Evolutionary conservation across 2,113 vertebrate species (phyloP).

Genomic region (Chlorodrepanis virens): DNA sequence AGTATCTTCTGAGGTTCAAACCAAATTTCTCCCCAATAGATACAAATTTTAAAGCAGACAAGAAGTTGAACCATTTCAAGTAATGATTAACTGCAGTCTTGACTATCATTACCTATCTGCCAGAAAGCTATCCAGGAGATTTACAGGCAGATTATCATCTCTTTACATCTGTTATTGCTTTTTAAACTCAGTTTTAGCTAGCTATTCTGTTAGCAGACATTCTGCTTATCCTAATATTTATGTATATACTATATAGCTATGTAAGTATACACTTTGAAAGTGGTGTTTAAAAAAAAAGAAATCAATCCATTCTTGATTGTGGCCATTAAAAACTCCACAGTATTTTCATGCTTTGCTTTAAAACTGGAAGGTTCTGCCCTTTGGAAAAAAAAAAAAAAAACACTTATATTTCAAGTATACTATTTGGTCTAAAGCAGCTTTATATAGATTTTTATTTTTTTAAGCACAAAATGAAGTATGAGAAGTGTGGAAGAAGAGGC

Average conservation of each 20-base stretch:
- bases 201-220: background rate
- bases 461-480: background rate
- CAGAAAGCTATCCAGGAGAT: background rate
- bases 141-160: background rate
- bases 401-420: background rate
- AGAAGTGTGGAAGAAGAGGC: background rate
- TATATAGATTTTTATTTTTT: background rate
- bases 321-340: background rate
- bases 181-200: background rate
- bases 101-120: background rate
- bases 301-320: background rate
- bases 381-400: background rate
- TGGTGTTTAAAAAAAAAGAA: background rate
- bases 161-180: background rate
- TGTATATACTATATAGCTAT: background rate
- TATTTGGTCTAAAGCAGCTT: background rate
- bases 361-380: background rate
- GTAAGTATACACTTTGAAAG: background rate
- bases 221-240: background rate
- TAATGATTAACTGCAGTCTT: background rate
- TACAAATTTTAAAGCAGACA: background rate
- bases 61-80: constrained; percentile 10
- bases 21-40: background rate
- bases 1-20: background rate
- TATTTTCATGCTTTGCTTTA: background rate